Evolutionary conservation across 2,113 vertebrate species (phyloP).

Genomic region (Halichoeres trimaculatus): DNA sequence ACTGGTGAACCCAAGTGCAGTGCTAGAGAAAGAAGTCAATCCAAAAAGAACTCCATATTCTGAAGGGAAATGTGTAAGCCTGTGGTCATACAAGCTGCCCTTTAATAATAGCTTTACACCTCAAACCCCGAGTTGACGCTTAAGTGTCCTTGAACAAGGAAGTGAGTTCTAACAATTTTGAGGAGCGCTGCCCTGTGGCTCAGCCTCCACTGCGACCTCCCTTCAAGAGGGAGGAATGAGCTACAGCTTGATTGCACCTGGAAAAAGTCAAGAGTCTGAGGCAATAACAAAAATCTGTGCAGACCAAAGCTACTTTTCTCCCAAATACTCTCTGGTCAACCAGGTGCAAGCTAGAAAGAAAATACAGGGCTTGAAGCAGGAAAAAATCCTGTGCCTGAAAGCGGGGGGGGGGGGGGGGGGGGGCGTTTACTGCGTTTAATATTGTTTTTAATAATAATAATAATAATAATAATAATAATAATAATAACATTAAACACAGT

Average conservation of each 20-base stretch:
- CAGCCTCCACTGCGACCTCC: neutral
- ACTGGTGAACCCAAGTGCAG: neutral
- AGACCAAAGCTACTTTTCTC: neutral
- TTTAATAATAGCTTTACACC: constrained; percentile 15
- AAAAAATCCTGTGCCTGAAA: too few species aligned
- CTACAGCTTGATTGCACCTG: neutral
- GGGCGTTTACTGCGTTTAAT: too few species aligned
- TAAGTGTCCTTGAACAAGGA: constrained; percentile 42
- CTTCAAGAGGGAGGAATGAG: neutral
- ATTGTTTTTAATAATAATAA: too few species aligned
- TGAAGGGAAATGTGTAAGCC: neutral
- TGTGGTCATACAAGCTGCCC: neutral
- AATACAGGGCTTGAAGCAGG: too few species aligned
- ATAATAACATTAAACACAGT: too few species aligned
- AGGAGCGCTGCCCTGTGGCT: neutral
- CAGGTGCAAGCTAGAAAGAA: neutral
- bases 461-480: too few species aligned
- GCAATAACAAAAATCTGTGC: neutral
- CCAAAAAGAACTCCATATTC: neutral
- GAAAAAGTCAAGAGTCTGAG: neutral
- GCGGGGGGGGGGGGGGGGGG: too few species aligned
- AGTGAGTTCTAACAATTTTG: neutral
- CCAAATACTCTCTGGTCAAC: neutral
- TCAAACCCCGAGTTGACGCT: neutral
- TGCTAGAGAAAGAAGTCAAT: neutral